Percentiles rank a stretch among this genome's conserved stretches.
Evolutionary conservation across 2,797 vertebrate genomes (phyloP).

Genomic region (Paedocypris micromegethes): DNA sequence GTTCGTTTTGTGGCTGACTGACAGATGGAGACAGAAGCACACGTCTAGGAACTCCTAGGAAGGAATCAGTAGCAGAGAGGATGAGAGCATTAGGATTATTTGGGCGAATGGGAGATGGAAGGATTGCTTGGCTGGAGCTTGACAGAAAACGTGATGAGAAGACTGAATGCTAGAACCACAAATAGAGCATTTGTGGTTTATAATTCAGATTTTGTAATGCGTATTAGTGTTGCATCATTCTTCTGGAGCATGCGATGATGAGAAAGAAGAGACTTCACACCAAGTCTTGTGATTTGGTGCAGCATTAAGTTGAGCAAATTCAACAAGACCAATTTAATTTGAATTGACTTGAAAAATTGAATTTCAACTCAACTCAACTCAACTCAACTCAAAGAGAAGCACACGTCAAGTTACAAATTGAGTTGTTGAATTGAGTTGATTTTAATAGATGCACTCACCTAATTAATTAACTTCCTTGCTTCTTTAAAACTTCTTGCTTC

Average conservation of each 20-base stretch:
- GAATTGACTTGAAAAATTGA: too few relatives aligned
- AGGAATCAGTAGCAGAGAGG: slow-evolving; percentile 33
- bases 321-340: too few relatives aligned
- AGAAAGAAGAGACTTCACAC: too few relatives aligned
- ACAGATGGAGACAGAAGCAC: slow-evolving; percentile 11
- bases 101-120: slow-evolving; percentile 46
- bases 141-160: slow-evolving; percentile 8
- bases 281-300: too few relatives aligned
- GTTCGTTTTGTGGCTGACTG: neutral
- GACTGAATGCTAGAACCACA: slow-evolving; percentile 42
- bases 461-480: too few relatives aligned
- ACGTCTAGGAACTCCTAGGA: slow-evolving; percentile 36
- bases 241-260: neutral
- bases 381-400: too few relatives aligned
- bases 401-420: too few relatives aligned
- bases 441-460: too few relatives aligned
- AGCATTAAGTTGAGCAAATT: too few relatives aligned
- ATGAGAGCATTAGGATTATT: slow-evolving; percentile 49
- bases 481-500: too few relatives aligned
- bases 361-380: too few relatives aligned
- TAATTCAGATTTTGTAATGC: slow-evolving; percentile 16
- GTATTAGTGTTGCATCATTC: neutral
- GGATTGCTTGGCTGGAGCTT: slow-evolving; percentile 38
- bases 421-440: too few relatives aligned
- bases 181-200: slow-evolving; percentile 16